These are phyloP conservation scores for Myripristis jacobus DNA, from an alignment of 2,797 vertebrate genomes.

Conservation along the genomic window DNA sequence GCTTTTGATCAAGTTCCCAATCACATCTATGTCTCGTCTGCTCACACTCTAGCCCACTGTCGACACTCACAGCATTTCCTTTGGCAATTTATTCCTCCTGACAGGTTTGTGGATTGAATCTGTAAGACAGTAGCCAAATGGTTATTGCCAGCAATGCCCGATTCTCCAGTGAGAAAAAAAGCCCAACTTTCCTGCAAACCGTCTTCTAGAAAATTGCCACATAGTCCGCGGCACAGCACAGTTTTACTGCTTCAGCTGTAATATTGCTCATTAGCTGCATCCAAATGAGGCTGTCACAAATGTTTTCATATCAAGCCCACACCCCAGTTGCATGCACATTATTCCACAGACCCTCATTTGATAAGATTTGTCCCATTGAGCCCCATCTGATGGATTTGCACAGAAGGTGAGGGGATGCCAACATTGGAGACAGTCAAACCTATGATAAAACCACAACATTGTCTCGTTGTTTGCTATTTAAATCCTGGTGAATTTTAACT, in stretches of 20 bases:
- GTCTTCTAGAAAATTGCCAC: constrained; percentile 41
- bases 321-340: constrained; percentile 48
- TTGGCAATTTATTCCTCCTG: constrained; percentile 55
- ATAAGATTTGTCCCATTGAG: constrained; percentile 50
- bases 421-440: constrained; percentile 18
- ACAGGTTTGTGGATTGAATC: constrained; percentile 57
- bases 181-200: constrained; percentile 47
- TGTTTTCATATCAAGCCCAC: constrained; percentile 47
- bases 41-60: constrained; percentile 50
- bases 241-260: constrained; percentile 45
- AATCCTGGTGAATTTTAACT: constrained; percentile 1
- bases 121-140: constrained; percentile 44
- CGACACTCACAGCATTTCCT: constrained; percentile 43
- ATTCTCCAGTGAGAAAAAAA: constrained; percentile 15
- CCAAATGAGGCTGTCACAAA: constrained; percentile 58
- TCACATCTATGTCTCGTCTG: constrained; percentile 61
- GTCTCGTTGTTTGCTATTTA: neutral
- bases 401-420: constrained; percentile 4
- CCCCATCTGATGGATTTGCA: constrained; percentile 38
- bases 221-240: constrained; percentile 16
- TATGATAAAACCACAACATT: constrained; percentile 9
- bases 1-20: constrained; percentile 68
- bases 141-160: constrained; percentile 31
- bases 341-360: constrained; percentile 46
- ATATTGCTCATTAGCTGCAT: constrained; percentile 29